Evolutionary conservation across 2,797 vertebrate species (phyloP), one percentile per base, ranked within the genome.

Genomic region (Momotus momota): DNA sequence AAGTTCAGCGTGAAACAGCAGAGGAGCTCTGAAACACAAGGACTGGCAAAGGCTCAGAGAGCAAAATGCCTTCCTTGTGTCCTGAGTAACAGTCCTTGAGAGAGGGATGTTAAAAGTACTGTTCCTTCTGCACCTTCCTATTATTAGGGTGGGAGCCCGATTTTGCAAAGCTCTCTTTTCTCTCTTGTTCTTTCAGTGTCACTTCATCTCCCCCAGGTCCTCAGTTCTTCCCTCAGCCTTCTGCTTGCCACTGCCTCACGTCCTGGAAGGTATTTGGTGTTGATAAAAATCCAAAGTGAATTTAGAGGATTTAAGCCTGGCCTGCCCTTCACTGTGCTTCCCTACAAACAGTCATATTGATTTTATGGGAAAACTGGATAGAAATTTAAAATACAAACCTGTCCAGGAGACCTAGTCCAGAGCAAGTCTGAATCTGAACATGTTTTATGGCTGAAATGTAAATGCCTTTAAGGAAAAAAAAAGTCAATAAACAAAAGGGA

Each of bases 371-470:
- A 91, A 96, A 90, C 5, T 13, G 40, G 77, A 49, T 35, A 73
- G 54, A 81, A 94, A 75, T 27, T 64, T 92, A 35, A 86, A 88
- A 86, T 35, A 22, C 1, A 2, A 91, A 72, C 4, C 7, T 27
- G 60, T 79, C n/a, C 21, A 86, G 60, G 21, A 73, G 25, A 71
- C 4, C 21, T 49, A 31, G 25, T 71, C 43, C 60, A 79, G 66
- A 86, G 86, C 38, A 79, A 57, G 40, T 74, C 80, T 84, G 62
- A 94, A 80, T 67, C 19, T 45, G 65, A 75, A 64, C 6, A 4
- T 55, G 61, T 90, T 95, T 94, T 88, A 84, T 48, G 29, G 18
- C 41, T 95, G 54, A 87, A 82, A 91, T 74, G 35, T 58, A 90
- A 92, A 62, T 74, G 41, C 22, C 62, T 89, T 78, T 41, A 70